These are phyloP conservation scores for Palythoa grandiflora DNA, from an alignment of 92 coral and sea anemone genomes.

Conservation along the genomic window DNA sequence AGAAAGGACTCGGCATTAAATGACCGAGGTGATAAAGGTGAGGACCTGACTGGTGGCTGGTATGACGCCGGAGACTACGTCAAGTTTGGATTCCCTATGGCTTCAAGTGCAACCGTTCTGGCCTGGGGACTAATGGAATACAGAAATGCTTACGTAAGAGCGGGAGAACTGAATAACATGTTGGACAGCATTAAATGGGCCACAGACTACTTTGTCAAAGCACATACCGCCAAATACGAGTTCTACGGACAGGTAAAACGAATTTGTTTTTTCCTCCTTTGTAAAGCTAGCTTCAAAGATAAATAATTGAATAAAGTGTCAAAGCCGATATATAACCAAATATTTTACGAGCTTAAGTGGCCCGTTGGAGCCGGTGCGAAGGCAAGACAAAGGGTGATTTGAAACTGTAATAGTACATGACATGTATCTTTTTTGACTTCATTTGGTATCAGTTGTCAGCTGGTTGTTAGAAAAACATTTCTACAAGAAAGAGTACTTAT, in stretches of 20 bases:
- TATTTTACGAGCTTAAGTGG: no score
- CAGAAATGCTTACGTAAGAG: constrained; percentile 71
- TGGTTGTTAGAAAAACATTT: no score
- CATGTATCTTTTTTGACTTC: no score
- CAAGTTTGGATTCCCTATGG: constrained; percentile 98
- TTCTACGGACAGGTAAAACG: constrained; percentile 87
- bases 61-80: constrained; percentile 96
- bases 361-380: no score
- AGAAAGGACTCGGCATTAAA: constrained; percentile 88
- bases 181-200: constrained; percentile 91
- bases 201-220: constrained; percentile 92
- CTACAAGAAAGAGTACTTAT: no score
- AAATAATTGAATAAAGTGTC: no score
- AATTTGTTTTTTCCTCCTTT: constrained; percentile 32
- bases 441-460: no score
- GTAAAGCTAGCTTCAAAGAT: neutral
- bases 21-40: constrained; percentile 75
- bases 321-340: no score
- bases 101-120: constrained; percentile 81
- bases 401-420: no score
- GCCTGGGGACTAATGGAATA: constrained; percentile 93
- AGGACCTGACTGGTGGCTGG: constrained; percentile 95
- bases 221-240: constrained; percentile 79
- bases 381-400: no score
- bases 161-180: constrained; percentile 78